Percentiles rank a stretch among this genome's conserved stretches.
phyloP scores from a whole-genome alignment of 2,113 vertebrate genomes.

The Pimephales promelas region DNA sequence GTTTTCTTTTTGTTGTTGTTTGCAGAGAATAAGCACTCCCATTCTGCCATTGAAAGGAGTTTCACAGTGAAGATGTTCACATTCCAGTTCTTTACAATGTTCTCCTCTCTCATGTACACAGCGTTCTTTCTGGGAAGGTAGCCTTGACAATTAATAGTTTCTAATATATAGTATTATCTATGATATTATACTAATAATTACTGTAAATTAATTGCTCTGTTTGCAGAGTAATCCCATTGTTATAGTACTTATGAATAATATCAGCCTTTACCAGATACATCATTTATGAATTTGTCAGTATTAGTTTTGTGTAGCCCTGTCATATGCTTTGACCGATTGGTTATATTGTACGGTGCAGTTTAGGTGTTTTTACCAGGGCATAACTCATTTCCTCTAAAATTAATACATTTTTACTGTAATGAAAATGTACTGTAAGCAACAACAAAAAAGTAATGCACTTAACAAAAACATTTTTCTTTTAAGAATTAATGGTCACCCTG shows the following conservation, averaged over 20 bases:
- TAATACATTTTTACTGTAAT: neutral
- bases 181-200: neutral
- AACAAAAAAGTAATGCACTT: neutral
- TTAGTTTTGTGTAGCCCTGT: neutral
- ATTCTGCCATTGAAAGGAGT: slow-evolving; percentile 80
- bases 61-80: slow-evolving; percentile 91
- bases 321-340: neutral
- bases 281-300: neutral
- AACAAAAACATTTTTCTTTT: neutral
- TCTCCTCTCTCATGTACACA: slow-evolving; percentile 91
- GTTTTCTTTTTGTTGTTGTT: neutral
- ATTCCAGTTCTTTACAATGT: slow-evolving; percentile 93
- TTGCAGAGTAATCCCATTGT: too few species aligned
- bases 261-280: too few species aligned
- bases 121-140: slow-evolving; percentile 96
- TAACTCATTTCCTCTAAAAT: too few species aligned
- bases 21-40: slow-evolving; percentile 84
- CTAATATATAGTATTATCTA: neutral
- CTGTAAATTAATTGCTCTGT: too few species aligned
- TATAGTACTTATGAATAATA: too few species aligned
- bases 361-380: too few species aligned
- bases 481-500: slow-evolving; percentile 92
- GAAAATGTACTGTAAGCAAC: neutral
- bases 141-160: neutral
- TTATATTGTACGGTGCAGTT: too few species aligned